Conservation (phyloP, 2,113 vertebrate genomes). For the Upupa epops region DNA sequence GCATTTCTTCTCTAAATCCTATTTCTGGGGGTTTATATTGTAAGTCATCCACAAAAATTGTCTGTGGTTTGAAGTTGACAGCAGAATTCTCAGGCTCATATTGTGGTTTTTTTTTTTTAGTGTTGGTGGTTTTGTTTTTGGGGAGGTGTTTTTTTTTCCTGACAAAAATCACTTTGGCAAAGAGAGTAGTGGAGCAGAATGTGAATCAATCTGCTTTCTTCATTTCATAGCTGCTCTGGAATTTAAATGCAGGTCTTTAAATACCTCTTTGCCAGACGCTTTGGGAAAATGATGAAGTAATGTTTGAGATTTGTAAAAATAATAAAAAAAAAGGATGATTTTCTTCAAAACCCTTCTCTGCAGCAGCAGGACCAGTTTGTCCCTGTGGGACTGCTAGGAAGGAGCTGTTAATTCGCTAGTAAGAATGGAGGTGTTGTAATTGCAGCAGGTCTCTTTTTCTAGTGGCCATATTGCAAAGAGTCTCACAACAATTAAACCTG, state of each 20-base stretch:
- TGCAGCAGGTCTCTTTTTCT: neutral
- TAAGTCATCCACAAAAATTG: neutral
- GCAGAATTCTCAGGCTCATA: neutral
- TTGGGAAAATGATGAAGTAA: slow-evolving; percentile 21
- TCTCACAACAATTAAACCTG: neutral
- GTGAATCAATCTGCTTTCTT: slow-evolving; percentile 55
- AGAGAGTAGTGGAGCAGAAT: slow-evolving; percentile 33
- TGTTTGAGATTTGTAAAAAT: neutral
- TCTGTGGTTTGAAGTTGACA: neutral
- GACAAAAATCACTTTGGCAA: slow-evolving; percentile 48
- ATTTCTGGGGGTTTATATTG: neutral
- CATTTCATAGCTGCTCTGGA: neutral
- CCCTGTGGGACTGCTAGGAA: neutral
- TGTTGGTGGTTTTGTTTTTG: neutral
- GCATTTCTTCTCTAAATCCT: neutral
- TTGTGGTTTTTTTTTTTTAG: neutral
- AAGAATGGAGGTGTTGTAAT: neutral
- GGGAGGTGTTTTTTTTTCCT: neutral
- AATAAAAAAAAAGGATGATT: neutral
- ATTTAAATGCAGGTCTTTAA: slow-evolving; percentile 33
- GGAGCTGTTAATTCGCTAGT: neutral
- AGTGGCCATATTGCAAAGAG: fast-evolving
- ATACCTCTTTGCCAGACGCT: slow-evolving; percentile 6
- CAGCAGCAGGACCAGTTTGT: neutral
- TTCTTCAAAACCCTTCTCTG: neutral